Base-by-base conservation (phyloP, 2,797 vertebrate genomes). In the Scolopax bukidnonensis region DNA sequence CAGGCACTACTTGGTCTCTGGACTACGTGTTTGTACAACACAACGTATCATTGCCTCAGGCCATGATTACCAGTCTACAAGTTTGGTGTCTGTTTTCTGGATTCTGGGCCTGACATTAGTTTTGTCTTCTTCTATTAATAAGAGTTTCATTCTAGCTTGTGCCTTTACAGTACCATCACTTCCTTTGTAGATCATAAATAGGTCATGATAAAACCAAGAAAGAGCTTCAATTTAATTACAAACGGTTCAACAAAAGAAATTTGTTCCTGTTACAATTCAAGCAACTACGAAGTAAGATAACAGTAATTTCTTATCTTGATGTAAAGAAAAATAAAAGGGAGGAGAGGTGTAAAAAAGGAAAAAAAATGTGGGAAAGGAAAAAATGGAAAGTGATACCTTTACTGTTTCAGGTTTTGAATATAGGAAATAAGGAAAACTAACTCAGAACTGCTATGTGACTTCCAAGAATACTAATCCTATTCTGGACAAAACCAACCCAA, bases 321-420 rank as follows among this genome's bases (percentile, higher is more conserved):
- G 10, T 64, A 65, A 65, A 76, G 24, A 86, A 81, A 80, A 88
- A 63, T 30, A 33, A 71, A 65, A 32, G 8, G 18, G 3, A 2
- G 7, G 5, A n/a, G n/a, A 79, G 9, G 16, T 2, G 1, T 2
- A 16, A 65, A 84, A 74, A 28, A 10, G 9, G 6, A 7, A 5
- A 17, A 68, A 20, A 47, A 3, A 21, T 7, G 4, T 4, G 5
- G 11, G 7, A 43, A n/a, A 20, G 43, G 15, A 1, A 11, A 18
- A 76, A 24, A 32, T 13, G 13, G 33, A 18, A 32, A 51, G 11
- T 12, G 6, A 23, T n/a, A 48, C 3, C 33, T 79, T 68, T 86
- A 50, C 17, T 90, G 11, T 57, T 63, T 73, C 65, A 67, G 24
- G 18, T 56, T 86, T 67, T 54, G 45, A 17, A 86, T 36, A 32